A percentile compares a stretch with the other conserved stretches of the same genome.
These are phyloP conservation scores for Myathropa florea DNA, from an alignment of 2,888 invertebrate genomes.

Conservation along the genomic window DNA sequence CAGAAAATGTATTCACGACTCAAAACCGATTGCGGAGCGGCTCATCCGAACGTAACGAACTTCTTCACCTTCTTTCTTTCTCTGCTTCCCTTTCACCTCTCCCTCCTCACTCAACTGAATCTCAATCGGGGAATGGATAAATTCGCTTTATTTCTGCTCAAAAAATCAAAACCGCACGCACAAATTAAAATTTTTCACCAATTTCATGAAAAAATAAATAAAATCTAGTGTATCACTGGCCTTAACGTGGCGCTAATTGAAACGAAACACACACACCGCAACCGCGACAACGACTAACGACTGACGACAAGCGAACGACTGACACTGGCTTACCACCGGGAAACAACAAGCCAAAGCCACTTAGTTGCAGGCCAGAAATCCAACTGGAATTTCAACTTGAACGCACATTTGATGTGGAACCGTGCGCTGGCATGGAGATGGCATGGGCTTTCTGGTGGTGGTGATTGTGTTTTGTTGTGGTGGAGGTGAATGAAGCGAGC, in stretches of 20 bases:
- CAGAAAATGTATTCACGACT: slow-evolving; percentile 51
- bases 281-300: neutral
- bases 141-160: too few species aligned
- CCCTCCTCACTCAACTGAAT: neutral
- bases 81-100: neutral
- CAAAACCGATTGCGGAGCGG: slow-evolving; percentile 26
- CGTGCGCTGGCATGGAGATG: slow-evolving; percentile 57
- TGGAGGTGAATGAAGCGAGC: neutral
- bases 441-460: slow-evolving; percentile 11
- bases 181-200: neutral
- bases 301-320: slow-evolving; percentile 24
- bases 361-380: slow-evolving; percentile 61
- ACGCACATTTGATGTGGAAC: slow-evolving; percentile 64
- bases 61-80: neutral
- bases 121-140: neutral
- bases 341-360: slow-evolving; percentile 46
- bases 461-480: neutral
- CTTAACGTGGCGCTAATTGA: slow-evolving; percentile 52
- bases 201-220: neutral
- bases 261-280: neutral
- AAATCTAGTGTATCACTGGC: slow-evolving; percentile 35
- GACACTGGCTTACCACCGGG: slow-evolving; percentile 18
- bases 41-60: slow-evolving; percentile 65
- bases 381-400: slow-evolving; percentile 59
- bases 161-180: neutral